phyloP scores from a whole-genome alignment of 23 tunicate genomes.

The Oikopleura dioica region DNA sequence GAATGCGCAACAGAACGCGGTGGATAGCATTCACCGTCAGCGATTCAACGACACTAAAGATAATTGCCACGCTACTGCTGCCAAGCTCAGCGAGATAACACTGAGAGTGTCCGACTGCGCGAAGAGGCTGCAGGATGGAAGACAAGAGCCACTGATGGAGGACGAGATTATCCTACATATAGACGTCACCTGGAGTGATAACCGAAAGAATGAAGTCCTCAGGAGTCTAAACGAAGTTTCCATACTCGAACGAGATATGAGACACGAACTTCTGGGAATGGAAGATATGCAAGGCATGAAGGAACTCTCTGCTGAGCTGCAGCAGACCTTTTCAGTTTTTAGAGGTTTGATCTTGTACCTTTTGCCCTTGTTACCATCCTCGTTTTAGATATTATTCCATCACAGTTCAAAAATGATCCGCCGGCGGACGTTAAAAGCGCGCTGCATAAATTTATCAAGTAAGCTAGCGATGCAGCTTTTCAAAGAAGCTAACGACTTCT shows the following conservation, averaged over 20 bases:
- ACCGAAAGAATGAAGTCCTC: background rate
- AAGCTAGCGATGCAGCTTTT: no score
- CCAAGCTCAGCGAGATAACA: background rate
- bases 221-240: constrained; percentile 4
- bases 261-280: no score
- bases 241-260: constrained; percentile 9
- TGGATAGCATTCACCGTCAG: background rate
- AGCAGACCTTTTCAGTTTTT: no score
- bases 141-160: background rate
- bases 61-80: background rate
- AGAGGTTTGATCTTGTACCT: no score
- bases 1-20: background rate
- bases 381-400: no score
- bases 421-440: no score
- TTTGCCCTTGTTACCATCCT: no score
- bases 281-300: no score
- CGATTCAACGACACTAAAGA: background rate
- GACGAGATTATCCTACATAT: background rate
- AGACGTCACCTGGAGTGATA: background rate
- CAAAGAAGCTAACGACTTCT: no score
- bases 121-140: background rate
- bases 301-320: no score
- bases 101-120: background rate
- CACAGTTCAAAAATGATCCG: no score
- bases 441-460: no score